These are phyloP conservation scores for Crotalus horridus DNA, from an alignment of 2,113 vertebrate species.

Conservation along the genomic window DNA sequence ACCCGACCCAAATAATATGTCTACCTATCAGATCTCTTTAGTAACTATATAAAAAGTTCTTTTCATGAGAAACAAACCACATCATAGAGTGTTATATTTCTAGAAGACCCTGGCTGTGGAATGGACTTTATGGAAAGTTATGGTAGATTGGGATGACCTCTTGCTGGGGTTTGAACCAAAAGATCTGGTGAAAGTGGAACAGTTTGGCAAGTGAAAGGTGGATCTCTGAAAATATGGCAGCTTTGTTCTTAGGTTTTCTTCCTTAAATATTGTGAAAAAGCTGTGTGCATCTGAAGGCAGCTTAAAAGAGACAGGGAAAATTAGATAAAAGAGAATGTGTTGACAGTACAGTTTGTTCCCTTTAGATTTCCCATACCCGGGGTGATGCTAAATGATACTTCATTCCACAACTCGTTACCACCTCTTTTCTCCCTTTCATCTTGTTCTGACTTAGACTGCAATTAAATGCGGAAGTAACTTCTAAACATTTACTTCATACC, in stretches of 20 bases:
- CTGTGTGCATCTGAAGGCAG: background rate
- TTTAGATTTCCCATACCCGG: background rate
- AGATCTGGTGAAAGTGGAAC: background rate
- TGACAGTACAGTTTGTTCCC: background rate
- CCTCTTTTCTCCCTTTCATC: background rate
- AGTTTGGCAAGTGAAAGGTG: background rate
- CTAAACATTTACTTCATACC: background rate
- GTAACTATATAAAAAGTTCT: background rate
- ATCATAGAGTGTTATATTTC: background rate
- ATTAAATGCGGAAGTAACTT: background rate
- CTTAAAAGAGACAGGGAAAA: background rate
- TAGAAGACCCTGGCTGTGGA: background rate
- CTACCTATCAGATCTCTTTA: background rate
- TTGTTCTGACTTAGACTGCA: background rate
- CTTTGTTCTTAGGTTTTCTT: background rate
- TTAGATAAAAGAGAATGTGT: background rate
- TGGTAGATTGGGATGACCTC: background rate
- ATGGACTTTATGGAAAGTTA: background rate
- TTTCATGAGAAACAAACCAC: background rate
- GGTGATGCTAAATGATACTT: background rate
- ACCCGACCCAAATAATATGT: background rate
- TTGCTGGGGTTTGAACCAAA: background rate
- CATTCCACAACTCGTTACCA: background rate
- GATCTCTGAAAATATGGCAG: background rate
- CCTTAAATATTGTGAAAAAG: background rate